Evolutionary conservation across 1,140 invertebrate genomes (phyloP), one percentile per base, ranked within the genome.

Genomic region (Drosophila pandora): DNA sequence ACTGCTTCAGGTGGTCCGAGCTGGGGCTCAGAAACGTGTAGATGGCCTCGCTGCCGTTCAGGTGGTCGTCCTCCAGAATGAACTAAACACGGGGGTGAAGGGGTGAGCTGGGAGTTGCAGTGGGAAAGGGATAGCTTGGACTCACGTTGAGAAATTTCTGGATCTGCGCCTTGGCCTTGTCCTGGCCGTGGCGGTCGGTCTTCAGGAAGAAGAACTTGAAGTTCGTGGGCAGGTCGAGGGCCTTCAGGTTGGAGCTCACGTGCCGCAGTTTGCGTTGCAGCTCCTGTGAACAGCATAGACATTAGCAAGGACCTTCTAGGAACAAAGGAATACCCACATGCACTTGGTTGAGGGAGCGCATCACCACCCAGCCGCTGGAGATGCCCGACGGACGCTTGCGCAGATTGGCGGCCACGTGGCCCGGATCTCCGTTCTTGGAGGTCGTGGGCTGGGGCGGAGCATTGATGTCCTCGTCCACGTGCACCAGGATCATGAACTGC

Each of bases 1-100:
- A 94, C 83, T 96, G 95, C 90, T 97, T 97, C 21, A 98, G 92
- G 90, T 96, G 96, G 83, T 97, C 96, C 0, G 96, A 97, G 89
- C 96, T 97, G 4, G 97, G 97, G 91, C 96, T 97, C 3, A 98
- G 93, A 92, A 98, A 98, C 62, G 95, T 95, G 91, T 97, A 98
- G 55, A 98, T 93, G 32, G 96, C 95, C 92, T 98, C 97, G 90
- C 96, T 96, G 92, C 97, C 96, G 92, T 96, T 96, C 57, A 98
- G 92, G 72, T 95, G 93, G 52, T 97, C 96, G 90, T 98, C 96
- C 92, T 96, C 95, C 87, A 97, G 93, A 59, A 98, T 95, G 89
- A 95, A 96, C 96, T 97, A 78, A 12, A 39, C 30, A 8, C 6
- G 9, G 2, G 32, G 43, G n/a, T 28, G 25, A 0, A 6, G 3